A percentile compares a stretch with the other conserved stretches of the same genome.
Evolutionary conservation across 92 coral and sea anemone genomes (phyloP).

Genomic region (Ricordea florida): DNA sequence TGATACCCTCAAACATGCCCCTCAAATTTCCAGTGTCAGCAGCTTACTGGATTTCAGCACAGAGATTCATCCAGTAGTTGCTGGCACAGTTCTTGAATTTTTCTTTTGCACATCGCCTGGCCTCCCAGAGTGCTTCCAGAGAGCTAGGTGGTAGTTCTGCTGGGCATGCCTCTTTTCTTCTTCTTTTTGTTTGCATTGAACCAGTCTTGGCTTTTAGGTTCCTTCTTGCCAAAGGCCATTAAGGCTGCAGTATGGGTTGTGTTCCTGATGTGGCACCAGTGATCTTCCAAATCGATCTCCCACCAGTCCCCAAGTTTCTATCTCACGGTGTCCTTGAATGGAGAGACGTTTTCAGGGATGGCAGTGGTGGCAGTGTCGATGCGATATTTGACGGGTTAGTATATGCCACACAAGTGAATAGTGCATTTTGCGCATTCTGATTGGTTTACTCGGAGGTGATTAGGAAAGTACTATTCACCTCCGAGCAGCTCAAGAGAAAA

Average conservation of each 20-base stretch:
- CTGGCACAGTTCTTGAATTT: no score
- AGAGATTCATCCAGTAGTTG: no score
- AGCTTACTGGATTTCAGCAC: conserved; percentile 35
- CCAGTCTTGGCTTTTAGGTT: neutral
- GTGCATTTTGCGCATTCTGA: no score
- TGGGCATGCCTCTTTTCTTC: no score
- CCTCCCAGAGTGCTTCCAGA: neutral
- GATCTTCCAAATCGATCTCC: neutral
- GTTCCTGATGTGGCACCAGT: conserved; percentile 1
- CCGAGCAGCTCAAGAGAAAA: no score
- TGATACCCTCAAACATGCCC: conserved; percentile 56
- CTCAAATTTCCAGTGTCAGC: conserved; percentile 17
- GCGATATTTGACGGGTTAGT: conserved; percentile 7
- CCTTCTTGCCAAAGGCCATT: conserved; percentile 28
- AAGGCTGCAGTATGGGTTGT: conserved; percentile 18
- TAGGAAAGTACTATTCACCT: no score
- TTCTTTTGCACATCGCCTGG: neutral
- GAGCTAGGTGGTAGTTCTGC: neutral
- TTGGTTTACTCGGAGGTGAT: no score
- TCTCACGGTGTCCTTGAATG: conserved; percentile 1
- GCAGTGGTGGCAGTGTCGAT: conserved; percentile 16
- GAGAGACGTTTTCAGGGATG: conserved; percentile 1
- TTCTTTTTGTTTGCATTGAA: neutral
- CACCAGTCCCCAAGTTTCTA: neutral
- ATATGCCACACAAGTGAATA: no score